phyloP scores from a whole-genome alignment of 1,140 invertebrate genomes.

The Pomacea maculata region DNA sequence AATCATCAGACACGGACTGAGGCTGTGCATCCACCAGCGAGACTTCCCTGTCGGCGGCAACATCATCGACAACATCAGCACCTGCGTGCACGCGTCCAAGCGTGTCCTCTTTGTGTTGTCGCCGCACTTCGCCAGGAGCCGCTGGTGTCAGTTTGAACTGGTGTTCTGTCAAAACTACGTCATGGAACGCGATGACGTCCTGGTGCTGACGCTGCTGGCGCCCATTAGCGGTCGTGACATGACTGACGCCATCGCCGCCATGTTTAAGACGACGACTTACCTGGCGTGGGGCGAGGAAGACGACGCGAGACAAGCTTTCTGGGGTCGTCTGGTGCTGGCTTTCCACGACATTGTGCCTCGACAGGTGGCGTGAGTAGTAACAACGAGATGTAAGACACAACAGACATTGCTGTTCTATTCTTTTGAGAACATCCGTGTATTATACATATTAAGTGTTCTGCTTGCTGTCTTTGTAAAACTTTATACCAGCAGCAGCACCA shows the following conservation, averaged over 20 bases:
- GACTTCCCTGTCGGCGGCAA: constrained; percentile 44
- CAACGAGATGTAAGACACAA: too few relatives aligned
- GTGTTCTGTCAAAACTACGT: constrained; percentile 52
- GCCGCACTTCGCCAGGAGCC: constrained; percentile 18
- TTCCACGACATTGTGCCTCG: neutral
- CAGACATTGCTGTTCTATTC: too few relatives aligned
- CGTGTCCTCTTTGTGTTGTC: constrained; percentile 11
- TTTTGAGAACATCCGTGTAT: too few relatives aligned
- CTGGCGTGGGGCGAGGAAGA: constrained; percentile 14
- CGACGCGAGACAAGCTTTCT: neutral
- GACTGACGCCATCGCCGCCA: constrained; percentile 7
- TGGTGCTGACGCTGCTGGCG: constrained; percentile 28
- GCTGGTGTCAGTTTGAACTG: constrained; percentile 61
- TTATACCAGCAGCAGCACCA: too few relatives aligned
- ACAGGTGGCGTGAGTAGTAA: too few relatives aligned
- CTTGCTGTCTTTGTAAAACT: too few relatives aligned
- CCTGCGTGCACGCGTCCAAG: constrained; percentile 38
- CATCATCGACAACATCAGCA: constrained; percentile 45
- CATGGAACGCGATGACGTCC: constrained; percentile 10
- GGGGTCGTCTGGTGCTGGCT: neutral
- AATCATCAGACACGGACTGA: neutral
- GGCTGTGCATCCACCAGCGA: constrained; percentile 49
- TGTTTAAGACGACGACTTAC: constrained; percentile 23
- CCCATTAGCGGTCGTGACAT: constrained; percentile 23
- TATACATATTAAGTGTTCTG: too few relatives aligned